These are phyloP conservation scores for Druceiella hillmani DNA, from an alignment of 2,888 invertebrate genomes.

Conservation along the genomic window DNA sequence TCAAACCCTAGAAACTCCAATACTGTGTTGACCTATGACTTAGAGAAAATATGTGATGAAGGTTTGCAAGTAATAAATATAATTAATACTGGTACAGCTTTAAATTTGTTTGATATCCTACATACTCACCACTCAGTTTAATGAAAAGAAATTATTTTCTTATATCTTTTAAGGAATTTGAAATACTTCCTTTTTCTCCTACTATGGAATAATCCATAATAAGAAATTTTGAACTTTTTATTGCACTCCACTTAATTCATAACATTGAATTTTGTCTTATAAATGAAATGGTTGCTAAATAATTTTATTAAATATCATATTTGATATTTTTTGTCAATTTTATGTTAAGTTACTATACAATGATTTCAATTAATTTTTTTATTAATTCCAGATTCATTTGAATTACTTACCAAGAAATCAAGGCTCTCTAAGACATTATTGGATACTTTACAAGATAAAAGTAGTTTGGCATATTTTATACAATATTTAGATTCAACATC, in stretches of 20 bases:
- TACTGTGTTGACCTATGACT: slow-evolving; percentile 7
- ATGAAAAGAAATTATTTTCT: too few relatives aligned
- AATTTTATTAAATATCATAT: slow-evolving; percentile 8
- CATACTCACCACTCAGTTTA: too few relatives aligned
- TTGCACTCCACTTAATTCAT: too few relatives aligned
- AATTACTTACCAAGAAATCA: slow-evolving; percentile 49
- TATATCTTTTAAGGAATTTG: too few relatives aligned
- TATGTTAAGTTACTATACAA: slow-evolving; percentile 4
- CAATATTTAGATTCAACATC: slow-evolving; percentile 79
- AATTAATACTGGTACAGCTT: too few relatives aligned
- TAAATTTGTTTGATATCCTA: too few relatives aligned
- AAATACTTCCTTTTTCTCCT: too few relatives aligned
- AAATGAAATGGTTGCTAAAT: background rate
- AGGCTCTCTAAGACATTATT: slow-evolving; percentile 68
- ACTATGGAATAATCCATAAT: too few relatives aligned
- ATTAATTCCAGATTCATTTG: slow-evolving; percentile 32
- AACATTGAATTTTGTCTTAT: slow-evolving; percentile 34
- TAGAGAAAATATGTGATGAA: slow-evolving; percentile 11
- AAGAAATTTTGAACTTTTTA: too few relatives aligned
- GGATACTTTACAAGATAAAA: slow-evolving; percentile 73
- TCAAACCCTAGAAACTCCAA: slow-evolving; percentile 7
- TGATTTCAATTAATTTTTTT: slow-evolving; percentile 11
- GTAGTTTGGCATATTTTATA: slow-evolving; percentile 76
- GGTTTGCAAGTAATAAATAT: slow-evolving; percentile 9
- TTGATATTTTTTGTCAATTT: too few relatives aligned